Base-by-base conservation (phyloP, 1,140 invertebrate species). In the Drosophila sproati region DNA sequence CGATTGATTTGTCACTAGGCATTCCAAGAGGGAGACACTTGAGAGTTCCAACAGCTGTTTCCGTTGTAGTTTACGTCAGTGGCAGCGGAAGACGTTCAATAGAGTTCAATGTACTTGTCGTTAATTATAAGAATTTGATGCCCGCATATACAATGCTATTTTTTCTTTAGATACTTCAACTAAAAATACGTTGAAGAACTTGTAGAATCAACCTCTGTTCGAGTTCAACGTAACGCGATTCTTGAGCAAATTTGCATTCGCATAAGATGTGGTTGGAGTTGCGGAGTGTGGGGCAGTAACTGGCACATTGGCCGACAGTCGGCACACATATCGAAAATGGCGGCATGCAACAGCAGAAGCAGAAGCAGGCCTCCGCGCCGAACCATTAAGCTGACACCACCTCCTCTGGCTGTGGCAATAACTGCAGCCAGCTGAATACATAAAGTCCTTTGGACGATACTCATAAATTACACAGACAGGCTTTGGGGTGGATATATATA, bases 71-170 rank as follows among this genome's bases (percentile, higher is more conserved):
- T 66, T 83, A 45, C 83, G 83, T 88, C 83, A 88, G 20, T 20
- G 20, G 61, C 59, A 45, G 5, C 20, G 74, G 60, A 77, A 66
- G 70, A 68, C 74, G 74, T 79, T 82, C 76, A 71, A 76, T 54
- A 20, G 80, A 60, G 83, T 88, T 88, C 83, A 88, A 83, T 83
- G 85, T 70, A 88, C 83, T 77, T 50, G 66, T 12, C 31, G 52
- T 70, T 80, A 88, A 89, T 88, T 88, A 82, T 83, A 76, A 64
- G 70, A 62, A 67, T 57, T 68, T 71, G 47, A 50, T 37, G 20
- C 12, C 28, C 50, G 41, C 45, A 68, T 62, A 43, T 62, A 34
- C 41, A 28, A n/a, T 47, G 29, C 31, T 51, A 61, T 73, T 73
- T 45, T 45, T 39, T 43, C 37, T 54, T 37, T 8, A 7, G 48